Evolutionary conservation across 2,797 vertebrate genomes (phyloP), one percentile per base, ranked within the genome.

Genomic region (Anabas testudineus): DNA sequence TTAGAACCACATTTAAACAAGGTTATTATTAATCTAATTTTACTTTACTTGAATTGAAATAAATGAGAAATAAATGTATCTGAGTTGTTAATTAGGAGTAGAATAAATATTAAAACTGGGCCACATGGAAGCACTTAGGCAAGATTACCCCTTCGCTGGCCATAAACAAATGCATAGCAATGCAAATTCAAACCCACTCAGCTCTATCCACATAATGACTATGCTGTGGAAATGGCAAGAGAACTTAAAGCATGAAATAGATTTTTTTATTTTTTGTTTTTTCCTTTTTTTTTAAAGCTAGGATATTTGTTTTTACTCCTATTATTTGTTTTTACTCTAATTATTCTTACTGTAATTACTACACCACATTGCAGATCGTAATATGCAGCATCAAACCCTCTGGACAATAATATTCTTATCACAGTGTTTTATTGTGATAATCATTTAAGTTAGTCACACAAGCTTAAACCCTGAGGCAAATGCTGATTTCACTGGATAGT

Each of bases 401-500:
- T 74, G 43, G 63, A 69, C 39, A 74, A 72, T 22, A 10, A 19
- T 39, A 51, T 24, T 55, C 42, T 67, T 39, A 65, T 77, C 54
- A 66, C 68, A 74, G 22, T 63, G 19, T 43, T 73, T 36, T 12
- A 59, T 37, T 1, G 8, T 47, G n/a, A 42, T 67, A 64, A 73
- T 85, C 14, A 51, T 76, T 64, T 67, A 7, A 76, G 52, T 39
- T 26, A 9, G 52, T 42, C 72, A 71, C 74, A 76, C 41, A 63
- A 66, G 71, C 65, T 39, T 48, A 43, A 67, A 83, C 78, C 83
- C 72, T 0, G 16, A 74, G 81, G 86, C 62, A 67, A 74, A 71
- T 34, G 9, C 71, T 77, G 73, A 85, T 78, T 87, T 77, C 71
- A 86, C 72, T 75, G 67, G 61, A 87, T 83, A 71, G 72, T 75